Percentiles rank a stretch among this genome's conserved stretches.
phyloP scores from a whole-genome alignment of 2,888 invertebrate species.

The Thecocarcelia acutangulata region DNA sequence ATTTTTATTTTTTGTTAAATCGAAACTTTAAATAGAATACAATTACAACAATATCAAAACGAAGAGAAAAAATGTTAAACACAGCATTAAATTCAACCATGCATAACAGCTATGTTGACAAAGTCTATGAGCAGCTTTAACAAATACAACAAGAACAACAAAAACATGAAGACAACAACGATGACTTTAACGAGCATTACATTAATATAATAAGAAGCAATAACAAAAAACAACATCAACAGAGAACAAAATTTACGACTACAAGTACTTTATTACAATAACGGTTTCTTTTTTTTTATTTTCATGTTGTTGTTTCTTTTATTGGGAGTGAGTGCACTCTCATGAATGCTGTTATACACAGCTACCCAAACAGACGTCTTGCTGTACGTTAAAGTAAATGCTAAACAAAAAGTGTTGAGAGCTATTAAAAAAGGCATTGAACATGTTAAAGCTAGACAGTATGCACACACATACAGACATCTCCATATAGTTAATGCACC shows the following conservation, averaged over 20 bases:
- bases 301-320: background rate
- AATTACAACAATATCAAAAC: conserved; percentile 24
- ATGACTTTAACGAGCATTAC: background rate
- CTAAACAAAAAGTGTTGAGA: conserved; percentile 10
- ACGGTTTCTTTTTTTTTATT: conserved; percentile 21
- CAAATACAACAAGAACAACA: conserved; percentile 20
- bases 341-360: conserved; percentile 5
- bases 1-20: conserved; percentile 32
- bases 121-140: conserved; percentile 48
- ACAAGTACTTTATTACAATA: conserved; percentile 36
- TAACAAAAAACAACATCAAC: conserved; percentile 21
- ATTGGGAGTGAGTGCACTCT: conserved; percentile 39
- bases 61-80: conserved; percentile 12
- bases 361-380: background rate
- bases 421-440: conserved; percentile 40
- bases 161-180: background rate
- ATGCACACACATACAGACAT: background rate
- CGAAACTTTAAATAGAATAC: conserved; percentile 44
- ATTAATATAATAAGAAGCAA: conserved; percentile 21
- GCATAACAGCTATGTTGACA: conserved; percentile 62
- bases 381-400: background rate
- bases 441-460: conserved; percentile 32
- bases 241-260: conserved; percentile 40
- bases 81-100: conserved; percentile 61
- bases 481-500: too few relatives aligned